phyloP scores from a whole-genome alignment of 2,888 invertebrate species.

The Dastarcus helophoroides region DNA sequence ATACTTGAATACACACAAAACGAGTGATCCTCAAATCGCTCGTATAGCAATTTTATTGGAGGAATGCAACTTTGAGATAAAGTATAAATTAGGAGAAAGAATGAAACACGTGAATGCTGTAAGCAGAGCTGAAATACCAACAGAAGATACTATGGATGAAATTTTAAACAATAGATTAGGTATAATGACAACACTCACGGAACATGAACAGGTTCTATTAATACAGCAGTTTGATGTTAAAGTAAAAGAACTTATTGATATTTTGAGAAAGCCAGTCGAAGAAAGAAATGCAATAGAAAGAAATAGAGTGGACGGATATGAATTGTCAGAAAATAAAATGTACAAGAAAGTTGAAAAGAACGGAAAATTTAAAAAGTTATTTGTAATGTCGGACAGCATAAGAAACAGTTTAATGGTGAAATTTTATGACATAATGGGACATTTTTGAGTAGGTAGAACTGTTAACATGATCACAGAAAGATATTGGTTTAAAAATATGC shows the following conservation, averaged over 20 bases:
- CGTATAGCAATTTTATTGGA: constrained; percentile 15
- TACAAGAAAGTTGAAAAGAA: constrained; percentile 7
- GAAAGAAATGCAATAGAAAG: constrained; percentile 10
- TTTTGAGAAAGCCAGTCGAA: constrained; percentile 8
- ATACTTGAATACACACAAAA: constrained; percentile 18
- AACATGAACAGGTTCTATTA: constrained; percentile 7
- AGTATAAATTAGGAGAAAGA: constrained; percentile 14
- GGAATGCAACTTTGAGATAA: constrained; percentile 19
- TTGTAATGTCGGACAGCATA: too few relatives aligned
- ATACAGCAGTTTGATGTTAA: constrained; percentile 11
- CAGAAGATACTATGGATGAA: too few relatives aligned
- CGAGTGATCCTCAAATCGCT: constrained; percentile 18
- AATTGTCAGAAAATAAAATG: constrained; percentile 9
- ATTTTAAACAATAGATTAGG: too few relatives aligned
- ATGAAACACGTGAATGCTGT: constrained; percentile 19
- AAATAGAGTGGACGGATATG: constrained; percentile 11
- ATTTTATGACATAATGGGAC: too few relatives aligned
- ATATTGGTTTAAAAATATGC: too few relatives aligned
- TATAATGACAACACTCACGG: not conserved
- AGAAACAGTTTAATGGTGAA: too few relatives aligned
- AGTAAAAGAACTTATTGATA: constrained; percentile 9
- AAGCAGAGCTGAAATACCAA: constrained; percentile 15
- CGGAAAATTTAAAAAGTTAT: too few relatives aligned
- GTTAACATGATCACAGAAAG: too few relatives aligned
- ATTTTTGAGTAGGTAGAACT: too few relatives aligned